Evolutionary conservation across 30 jellyfish, hydroid and myxozoan genomes (phyloP).

Genomic region (Rhopilema esculentum): DNA sequence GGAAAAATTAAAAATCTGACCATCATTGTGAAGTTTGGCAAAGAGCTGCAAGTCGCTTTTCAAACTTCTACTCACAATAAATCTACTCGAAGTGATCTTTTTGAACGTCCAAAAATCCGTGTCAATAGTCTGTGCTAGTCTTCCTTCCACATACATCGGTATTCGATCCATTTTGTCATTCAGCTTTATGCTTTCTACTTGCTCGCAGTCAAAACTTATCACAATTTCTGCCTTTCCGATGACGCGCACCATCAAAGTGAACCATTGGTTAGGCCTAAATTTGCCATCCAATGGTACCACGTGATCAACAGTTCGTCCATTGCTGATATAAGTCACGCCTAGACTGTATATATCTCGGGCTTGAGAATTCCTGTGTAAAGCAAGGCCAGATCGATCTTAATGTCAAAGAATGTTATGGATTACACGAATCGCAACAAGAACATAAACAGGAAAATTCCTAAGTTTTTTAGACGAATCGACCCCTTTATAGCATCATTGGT

Average conservation of each 20-base stretch:
- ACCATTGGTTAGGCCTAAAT: constrained; percentile 41
- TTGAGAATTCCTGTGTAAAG: neutral
- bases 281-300: constrained; percentile 5
- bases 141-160: constrained; percentile 47
- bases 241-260: constrained; percentile 43
- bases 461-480: too few relatives aligned
- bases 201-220: constrained; percentile 27
- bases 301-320: neutral
- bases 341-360: constrained; percentile 6
- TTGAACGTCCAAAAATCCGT: constrained; percentile 35
- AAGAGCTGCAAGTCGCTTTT: too few relatives aligned
- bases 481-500: too few relatives aligned
- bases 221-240: constrained; percentile 12
- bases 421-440: too few relatives aligned
- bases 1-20: too few relatives aligned
- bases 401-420: neutral
- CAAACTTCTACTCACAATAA: constrained; percentile 32
- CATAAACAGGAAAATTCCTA: too few relatives aligned
- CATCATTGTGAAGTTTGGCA: too few relatives aligned
- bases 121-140: constrained; percentile 44
- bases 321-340: constrained; percentile 18
- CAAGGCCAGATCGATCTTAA: neutral
- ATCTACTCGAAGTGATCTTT: constrained; percentile 11
- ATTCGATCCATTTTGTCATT: constrained; percentile 5
- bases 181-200: neutral